phyloP scores from a whole-genome alignment of 2,888 invertebrate genomes.

The Oxystoma pomonae region DNA sequence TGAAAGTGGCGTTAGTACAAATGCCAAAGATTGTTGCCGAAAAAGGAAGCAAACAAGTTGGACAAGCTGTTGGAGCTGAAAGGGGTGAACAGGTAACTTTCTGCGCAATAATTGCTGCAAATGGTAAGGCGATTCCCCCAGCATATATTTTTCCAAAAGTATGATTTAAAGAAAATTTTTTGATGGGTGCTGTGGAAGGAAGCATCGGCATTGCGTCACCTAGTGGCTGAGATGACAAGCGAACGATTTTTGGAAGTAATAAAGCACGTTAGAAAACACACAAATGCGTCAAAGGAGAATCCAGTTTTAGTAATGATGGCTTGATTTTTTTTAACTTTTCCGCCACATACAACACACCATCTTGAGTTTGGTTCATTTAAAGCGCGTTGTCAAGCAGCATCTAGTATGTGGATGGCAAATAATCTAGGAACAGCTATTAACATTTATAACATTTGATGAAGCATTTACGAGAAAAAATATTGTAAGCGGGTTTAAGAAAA shows the following conservation, averaged over 20 bases:
- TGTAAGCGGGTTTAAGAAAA: neutral
- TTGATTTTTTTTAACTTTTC: neutral
- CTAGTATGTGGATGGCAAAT: neutral
- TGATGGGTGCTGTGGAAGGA: constrained; percentile 15
- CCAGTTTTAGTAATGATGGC: neutral
- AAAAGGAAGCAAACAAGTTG: neutral
- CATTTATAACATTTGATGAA: neutral
- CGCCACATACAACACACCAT: neutral
- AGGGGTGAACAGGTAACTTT: constrained; percentile 11
- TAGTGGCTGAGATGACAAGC: constrained; percentile 16
- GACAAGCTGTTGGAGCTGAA: constrained; percentile 6
- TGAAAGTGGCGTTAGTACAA: constrained; percentile 6
- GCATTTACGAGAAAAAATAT: neutral
- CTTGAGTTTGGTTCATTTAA: constrained; percentile 3
- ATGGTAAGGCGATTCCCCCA: constrained; percentile 13
- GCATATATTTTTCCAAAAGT: constrained; percentile 17
- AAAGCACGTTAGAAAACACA: constrained; percentile 29
- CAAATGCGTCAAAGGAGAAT: neutral
- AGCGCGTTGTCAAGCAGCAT: neutral
- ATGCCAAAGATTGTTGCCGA: neutral
- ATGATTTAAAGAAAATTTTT: constrained; percentile 13
- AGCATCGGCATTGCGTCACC: constrained; percentile 15
- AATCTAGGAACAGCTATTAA: constrained; percentile 1
- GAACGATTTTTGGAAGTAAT: constrained; percentile 29
- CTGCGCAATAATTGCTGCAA: constrained; percentile 15